Conservation (phyloP, 1,140 invertebrate genomes). For the Papilio dardanus region DNA sequence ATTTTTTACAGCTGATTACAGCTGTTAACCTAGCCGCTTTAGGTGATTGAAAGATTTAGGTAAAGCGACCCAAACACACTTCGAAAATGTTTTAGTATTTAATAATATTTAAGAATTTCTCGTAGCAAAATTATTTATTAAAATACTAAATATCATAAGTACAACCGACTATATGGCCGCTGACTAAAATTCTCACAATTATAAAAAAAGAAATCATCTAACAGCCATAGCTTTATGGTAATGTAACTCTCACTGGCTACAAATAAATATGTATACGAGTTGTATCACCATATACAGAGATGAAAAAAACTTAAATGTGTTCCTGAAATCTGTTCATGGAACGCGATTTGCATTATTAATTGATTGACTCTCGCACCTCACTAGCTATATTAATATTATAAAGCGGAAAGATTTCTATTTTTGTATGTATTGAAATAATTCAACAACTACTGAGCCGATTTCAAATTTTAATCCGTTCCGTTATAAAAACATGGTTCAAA, state of each 20-base stretch:
- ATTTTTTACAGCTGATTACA: constrained; percentile 12
- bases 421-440: no score
- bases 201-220: constrained; percentile 10
- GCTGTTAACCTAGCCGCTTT: not conserved
- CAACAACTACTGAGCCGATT: no score
- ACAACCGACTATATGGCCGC: not conserved
- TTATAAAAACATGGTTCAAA: not conserved
- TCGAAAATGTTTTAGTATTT: not conserved
- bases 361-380: constrained; percentile 7
- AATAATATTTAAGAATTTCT: no score
- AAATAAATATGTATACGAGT: constrained; percentile 55
- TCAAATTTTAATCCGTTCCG: no score
- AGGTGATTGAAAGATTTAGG: not conserved
- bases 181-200: not conserved
- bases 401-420: no score
- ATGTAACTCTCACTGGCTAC: constrained; percentile 44
- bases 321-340: constrained; percentile 28
- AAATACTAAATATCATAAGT: not conserved
- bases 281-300: constrained; percentile 58
- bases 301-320: constrained; percentile 48
- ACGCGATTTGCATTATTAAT: constrained; percentile 23
- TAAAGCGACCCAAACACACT: not conserved
- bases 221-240: constrained; percentile 38
- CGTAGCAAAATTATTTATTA: not conserved
- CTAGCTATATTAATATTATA: not conserved